These are phyloP conservation scores for Sebastes nivosus DNA, from an alignment of 2,797 vertebrate species.

Conservation along the genomic window DNA sequence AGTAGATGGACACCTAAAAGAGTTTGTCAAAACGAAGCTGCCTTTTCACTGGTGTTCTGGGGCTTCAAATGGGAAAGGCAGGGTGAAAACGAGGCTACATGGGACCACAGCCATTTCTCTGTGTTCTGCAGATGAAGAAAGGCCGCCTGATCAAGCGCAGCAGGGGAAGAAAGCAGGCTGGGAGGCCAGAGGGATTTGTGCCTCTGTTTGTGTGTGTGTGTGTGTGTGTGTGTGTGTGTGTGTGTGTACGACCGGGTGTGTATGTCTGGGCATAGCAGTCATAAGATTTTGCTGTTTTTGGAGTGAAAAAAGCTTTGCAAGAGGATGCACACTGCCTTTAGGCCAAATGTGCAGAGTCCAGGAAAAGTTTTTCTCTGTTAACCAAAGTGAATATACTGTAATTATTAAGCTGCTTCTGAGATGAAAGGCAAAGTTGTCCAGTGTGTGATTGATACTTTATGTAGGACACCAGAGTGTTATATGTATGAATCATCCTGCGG, in stretches of 20 bases:
- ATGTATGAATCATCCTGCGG: conserved; percentile 13
- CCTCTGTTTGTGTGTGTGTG: conserved; percentile 37
- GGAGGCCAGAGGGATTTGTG: conserved; percentile 67
- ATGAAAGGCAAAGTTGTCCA: conserved; percentile 46
- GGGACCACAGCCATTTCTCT: conserved; percentile 69
- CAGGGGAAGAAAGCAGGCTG: conserved; percentile 62
- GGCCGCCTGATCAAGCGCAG: conserved; percentile 76
- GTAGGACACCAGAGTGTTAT: not conserved
- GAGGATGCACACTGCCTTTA: conserved; percentile 43
- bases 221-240: not conserved
- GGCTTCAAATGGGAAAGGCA: conserved; percentile 65
- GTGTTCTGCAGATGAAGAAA: conserved; percentile 76
- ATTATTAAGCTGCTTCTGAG: conserved; percentile 36
- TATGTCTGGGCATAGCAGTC: conserved; percentile 36
- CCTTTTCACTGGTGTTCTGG: conserved; percentile 55
- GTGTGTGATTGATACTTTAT: conserved; percentile 24
- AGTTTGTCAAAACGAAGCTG: conserved; percentile 61
- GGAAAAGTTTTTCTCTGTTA: conserved; percentile 47
- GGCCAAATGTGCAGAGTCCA: conserved; percentile 52
- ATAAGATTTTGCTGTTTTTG: conserved; percentile 40
- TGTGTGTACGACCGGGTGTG: conserved; percentile 31
- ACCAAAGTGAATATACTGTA: conserved; percentile 39
- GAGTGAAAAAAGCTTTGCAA: conserved; percentile 31
- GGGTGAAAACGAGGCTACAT: conserved; percentile 67
- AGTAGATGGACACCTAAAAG: conserved; percentile 74